Percentiles rank a stretch among this genome's conserved stretches.
phyloP scores from a whole-genome alignment of 1,140 invertebrate genomes.

The Tetramorium parvispinum region DNA sequence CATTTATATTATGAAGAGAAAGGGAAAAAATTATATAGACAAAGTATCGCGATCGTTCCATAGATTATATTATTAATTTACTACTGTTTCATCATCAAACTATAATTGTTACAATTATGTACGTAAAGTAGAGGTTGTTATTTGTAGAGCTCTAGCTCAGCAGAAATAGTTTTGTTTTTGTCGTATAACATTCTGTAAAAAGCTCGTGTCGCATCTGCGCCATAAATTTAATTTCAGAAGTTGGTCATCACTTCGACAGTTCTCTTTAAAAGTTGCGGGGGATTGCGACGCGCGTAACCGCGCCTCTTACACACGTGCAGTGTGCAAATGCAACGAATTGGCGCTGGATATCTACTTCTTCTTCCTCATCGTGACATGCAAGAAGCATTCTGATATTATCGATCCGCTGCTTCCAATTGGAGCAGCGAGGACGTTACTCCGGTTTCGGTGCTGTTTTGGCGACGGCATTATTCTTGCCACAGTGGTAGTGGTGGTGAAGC shows the following conservation, averaged over 20 bases:
- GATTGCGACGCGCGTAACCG: neutral
- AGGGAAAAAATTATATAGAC: neutral
- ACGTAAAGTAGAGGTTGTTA: neutral
- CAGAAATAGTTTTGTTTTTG: neutral
- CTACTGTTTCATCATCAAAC: neutral
- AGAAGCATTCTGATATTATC: conserved; percentile 23
- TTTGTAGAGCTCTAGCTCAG: too few relatives aligned
- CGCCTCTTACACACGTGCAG: neutral
- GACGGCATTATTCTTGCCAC: neutral
- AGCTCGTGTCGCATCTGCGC: neutral
- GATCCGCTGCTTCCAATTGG: conserved; percentile 26
- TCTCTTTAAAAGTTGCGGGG: conserved; percentile 2
- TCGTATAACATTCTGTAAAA: neutral
- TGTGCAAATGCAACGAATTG: neutral
- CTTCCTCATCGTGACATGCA: conserved; percentile 27
- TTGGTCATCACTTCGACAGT: neutral
- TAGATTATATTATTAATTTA: neutral
- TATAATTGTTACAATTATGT: neutral
- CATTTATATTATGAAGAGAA: neutral
- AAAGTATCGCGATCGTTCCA: neutral
- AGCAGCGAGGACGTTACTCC: conserved; percentile 17
- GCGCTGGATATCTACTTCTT: neutral
- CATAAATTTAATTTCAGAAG: conserved; percentile 28
- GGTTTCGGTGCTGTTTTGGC: conserved; percentile 20
- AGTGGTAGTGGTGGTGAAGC: neutral